Evolutionary conservation across 2,888 invertebrate genomes (phyloP), one percentile per base, ranked within the genome.

Genomic region (Nebria salina): DNA sequence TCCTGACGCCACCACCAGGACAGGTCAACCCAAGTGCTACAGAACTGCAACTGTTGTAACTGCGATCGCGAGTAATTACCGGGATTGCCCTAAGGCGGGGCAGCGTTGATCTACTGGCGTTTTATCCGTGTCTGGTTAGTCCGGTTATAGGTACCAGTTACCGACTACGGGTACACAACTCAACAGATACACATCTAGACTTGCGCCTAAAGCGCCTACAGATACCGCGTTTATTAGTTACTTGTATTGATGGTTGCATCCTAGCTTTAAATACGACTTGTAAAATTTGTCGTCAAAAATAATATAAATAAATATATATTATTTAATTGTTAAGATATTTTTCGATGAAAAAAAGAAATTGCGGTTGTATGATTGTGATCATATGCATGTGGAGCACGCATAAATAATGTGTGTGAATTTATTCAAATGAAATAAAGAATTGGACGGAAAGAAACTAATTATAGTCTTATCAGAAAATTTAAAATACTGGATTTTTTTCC

Each of bases 361-460:
- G 34, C 34, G 1, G 34, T 5, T 34, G 4, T 34, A 34, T 34
- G 34, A 34, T 34, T 75, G 54, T 54, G 54, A 75, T 75, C 20
- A 54, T 75, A 75, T 74, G 74, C 74, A 54, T 74, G 74, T 15
- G 20, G 74, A 15, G 43, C 15, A 65, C 65, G 34, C 34, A 34
- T 34, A 34, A 34, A 65, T 65, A 65, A n/a, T 65, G n/a, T 65
- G 65, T 65, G 34, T 64, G 65, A 76, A 65, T 76, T 34, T 65
- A 76, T 66, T 76, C 68, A 15, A 68, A 41, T 11, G 8, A 26
- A 65, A 75, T 75, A 41, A 76, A 76, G 68, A 76, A 76, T 76
- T 41, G 42, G 13, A 68, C 75, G 75, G 75, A 75, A 75, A 64
- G 42, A 42, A 76, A 76, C 68, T 75, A 75, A 75, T 75, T 75